Percentiles rank a stretch among this genome's conserved stretches.
Evolutionary conservation across 64 coral and sea anemone genomes (phyloP).

Genomic region (Trachythela sp.): DNA sequence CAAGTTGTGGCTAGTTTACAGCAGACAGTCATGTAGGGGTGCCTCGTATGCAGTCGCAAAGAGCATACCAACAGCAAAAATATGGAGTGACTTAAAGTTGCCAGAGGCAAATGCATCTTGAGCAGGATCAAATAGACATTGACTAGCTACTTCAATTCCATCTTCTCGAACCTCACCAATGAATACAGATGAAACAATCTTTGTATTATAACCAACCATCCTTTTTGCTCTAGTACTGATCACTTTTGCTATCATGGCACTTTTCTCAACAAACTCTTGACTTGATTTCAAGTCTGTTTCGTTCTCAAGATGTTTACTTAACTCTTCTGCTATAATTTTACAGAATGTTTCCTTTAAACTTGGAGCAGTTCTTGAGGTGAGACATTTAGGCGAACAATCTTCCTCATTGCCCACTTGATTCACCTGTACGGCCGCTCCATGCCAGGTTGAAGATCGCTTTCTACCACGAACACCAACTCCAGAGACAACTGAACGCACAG

Average conservation of each 20-base stretch:
- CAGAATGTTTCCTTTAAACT: neutral
- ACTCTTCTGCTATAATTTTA: neutral
- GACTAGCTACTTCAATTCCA: constrained; percentile 14
- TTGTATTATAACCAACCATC: neutral
- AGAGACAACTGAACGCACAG: neutral
- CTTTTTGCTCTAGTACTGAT: neutral
- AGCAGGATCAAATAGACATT: neutral
- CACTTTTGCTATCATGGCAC: neutral
- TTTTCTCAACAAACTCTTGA: constrained; percentile 4
- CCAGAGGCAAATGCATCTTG: constrained; percentile 17
- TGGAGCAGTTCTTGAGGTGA: neutral
- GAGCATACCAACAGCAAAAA: constrained; percentile 8
- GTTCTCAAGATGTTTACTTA: neutral
- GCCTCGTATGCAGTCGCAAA: neutral
- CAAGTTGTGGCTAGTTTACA: too few relatives aligned
- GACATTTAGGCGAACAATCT: neutral
- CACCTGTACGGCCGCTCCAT: neutral
- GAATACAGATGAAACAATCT: neutral
- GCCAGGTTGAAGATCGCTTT: neutral
- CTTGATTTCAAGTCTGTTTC: neutral
- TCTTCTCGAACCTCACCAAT: constrained; percentile 3
- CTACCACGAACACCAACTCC: neutral
- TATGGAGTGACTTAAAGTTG: neutral
- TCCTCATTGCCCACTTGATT: neutral
- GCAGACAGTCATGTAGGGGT: neutral